Conservation (phyloP, 2,113 vertebrate genomes). For the Phaethon lepturus region DNA sequence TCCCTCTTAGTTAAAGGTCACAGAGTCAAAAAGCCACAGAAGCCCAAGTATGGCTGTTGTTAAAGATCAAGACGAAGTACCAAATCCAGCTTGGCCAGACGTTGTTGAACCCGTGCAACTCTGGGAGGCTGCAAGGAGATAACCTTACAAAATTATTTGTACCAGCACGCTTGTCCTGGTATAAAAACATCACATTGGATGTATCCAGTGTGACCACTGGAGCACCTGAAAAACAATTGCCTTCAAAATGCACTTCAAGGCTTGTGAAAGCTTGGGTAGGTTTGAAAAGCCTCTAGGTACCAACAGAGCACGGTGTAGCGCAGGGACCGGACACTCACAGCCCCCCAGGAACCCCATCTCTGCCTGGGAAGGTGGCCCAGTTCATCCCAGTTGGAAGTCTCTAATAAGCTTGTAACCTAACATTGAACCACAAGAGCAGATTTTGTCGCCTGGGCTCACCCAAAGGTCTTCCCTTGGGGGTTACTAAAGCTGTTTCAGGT, state of each 20-base stretch:
- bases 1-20: background rate
- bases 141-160: background rate
- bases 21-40: background rate
- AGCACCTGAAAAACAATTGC: background rate
- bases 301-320: background rate
- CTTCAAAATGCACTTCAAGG: background rate
- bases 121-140: background rate
- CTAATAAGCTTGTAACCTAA: background rate
- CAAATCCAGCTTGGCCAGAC: background rate
- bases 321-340: background rate
- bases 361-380: background rate
- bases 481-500: background rate
- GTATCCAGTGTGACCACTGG: background rate
- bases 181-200: background rate
- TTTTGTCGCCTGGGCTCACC: background rate
- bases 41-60: background rate
- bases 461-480: background rate
- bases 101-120: background rate
- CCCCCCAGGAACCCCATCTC: rapidly evolving
- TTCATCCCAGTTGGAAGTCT: background rate
- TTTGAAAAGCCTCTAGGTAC: background rate
- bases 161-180: background rate
- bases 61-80: background rate
- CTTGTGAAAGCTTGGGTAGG: background rate
- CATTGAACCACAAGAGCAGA: background rate